Conservation (phyloP, 2,797 vertebrate genomes). For the Alcedo quadribrachys region DNA sequence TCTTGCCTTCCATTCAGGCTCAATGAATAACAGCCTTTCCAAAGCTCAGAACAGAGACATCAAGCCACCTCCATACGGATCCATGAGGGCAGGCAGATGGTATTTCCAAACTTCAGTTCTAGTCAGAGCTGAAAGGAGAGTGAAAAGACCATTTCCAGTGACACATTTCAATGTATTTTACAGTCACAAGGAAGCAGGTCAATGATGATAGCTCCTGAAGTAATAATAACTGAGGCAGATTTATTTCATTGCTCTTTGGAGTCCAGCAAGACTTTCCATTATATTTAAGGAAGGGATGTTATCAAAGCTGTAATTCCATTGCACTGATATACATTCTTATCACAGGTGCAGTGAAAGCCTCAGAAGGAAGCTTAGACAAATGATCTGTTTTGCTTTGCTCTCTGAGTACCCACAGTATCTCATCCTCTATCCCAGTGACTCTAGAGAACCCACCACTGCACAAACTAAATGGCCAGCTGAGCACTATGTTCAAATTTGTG, state of each 20-base stretch:
- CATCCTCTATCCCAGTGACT: background rate
- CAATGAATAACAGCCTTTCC: background rate
- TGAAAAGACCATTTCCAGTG: background rate
- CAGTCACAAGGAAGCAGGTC: background rate
- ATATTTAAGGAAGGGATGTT: background rate
- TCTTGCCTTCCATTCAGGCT: background rate
- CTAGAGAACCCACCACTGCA: background rate
- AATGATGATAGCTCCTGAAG: constrained; percentile 19
- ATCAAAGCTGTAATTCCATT: background rate
- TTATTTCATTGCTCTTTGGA: constrained; percentile 13
- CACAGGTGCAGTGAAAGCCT: background rate
- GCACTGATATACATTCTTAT: background rate
- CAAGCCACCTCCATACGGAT: background rate
- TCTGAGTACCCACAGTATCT: background rate
- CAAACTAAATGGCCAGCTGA: background rate
- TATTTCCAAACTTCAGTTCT: background rate
- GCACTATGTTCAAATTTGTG: background rate
- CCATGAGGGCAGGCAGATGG: background rate
- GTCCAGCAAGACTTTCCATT: background rate
- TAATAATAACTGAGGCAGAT: background rate
- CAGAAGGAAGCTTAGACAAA: background rate
- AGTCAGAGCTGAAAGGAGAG: background rate
- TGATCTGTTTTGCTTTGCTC: background rate
- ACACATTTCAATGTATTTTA: background rate
- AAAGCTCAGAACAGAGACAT: background rate